Base-by-base conservation (phyloP, 2,888 invertebrate species). In the Formica aserva region DNA sequence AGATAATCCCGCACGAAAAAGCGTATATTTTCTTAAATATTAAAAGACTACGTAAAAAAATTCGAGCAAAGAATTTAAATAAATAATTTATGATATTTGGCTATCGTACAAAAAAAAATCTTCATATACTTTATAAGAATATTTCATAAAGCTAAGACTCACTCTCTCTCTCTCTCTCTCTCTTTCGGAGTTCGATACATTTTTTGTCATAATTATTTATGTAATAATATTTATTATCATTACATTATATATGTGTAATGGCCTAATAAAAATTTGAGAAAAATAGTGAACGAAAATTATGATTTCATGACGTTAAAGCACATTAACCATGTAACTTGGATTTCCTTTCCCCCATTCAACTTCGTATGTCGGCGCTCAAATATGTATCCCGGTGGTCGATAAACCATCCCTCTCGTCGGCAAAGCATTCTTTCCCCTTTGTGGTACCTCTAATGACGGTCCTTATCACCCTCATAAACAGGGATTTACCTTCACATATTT, bases 401-500 rank as follows among this genome's bases (percentile, higher is more conserved):
- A 81, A 88, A 85, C 57, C 82, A 67, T 35, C 69, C 75, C 65
- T 66, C 65, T 66, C 84, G 62, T 78, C 83, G 65, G 78, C 62
- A 81, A 77, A 85, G 78, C 82, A 85, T 76, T 60, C 45, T 65
- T 71, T 66, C 65, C 77, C 83, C 85, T 88, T 89, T 88, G 86
- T 83, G 89, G 85, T 71, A 62, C 76, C 86, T 75, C 90, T 90
- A 89, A 90, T 88, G 90, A 90, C 85, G 86, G 86, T 84, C 86
- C 88, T 90, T 88, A 88, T 87, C 89, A 83, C 88, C 84, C 89
- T 90, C 89, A 81, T 90, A 90, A 89, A 88, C 91, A 89, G 77
- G 84, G 91, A 90, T 90, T 90, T 87, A 87, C 86, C 83, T 82
- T 66, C 86, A 83, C 87, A 78, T 85, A 88, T 89, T 88, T 89